Percentiles rank a stretch among this genome's conserved stretches.
Evolutionary conservation across 2,113 vertebrate species (phyloP).

Genomic region (Lophius piscatorius): DNA sequence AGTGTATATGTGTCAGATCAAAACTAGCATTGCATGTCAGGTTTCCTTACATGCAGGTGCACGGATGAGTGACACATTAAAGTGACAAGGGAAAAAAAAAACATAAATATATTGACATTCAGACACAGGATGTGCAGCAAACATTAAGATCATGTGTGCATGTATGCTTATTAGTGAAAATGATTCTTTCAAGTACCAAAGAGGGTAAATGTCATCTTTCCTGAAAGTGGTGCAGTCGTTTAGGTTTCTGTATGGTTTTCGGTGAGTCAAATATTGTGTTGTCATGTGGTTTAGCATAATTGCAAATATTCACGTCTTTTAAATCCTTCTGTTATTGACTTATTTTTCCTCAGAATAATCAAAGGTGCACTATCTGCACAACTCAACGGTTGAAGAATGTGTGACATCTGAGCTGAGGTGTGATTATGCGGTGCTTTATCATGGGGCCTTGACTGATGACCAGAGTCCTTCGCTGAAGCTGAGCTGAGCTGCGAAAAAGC

Average conservation of each 20-base stretch:
- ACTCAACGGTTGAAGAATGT: slow-evolving; percentile 25
- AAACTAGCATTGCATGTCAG: slow-evolving; percentile 64
- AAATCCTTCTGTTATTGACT: too few relatives aligned
- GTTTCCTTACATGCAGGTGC: slow-evolving; percentile 65
- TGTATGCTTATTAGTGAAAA: slow-evolving; percentile 5
- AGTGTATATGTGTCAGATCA: slow-evolving; percentile 75
- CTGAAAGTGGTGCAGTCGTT: not conserved
- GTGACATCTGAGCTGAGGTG: slow-evolving; percentile 21
- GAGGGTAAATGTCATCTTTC: not conserved
- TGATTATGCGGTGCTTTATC: slow-evolving; percentile 34
- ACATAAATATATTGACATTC: too few relatives aligned
- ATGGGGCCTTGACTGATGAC: slow-evolving; percentile 45
- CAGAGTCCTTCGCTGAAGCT: slow-evolving; percentile 36
- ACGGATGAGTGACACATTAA: slow-evolving; percentile 71
- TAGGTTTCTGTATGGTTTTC: not conserved
- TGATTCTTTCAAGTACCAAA: not conserved
- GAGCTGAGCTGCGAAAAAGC: slow-evolving; percentile 51
- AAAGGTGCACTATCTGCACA: slow-evolving; percentile 15
- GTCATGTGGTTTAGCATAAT: not conserved
- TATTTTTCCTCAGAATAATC: slow-evolving; percentile 1
- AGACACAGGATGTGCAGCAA: not conserved
- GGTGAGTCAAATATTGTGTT: not conserved
- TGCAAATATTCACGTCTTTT: too few relatives aligned
- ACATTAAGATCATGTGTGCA: not conserved
- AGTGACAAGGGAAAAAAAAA: slow-evolving; percentile 55